Base-by-base conservation (phyloP, 2,113 vertebrate genomes). In the Trinectes maculatus region DNA sequence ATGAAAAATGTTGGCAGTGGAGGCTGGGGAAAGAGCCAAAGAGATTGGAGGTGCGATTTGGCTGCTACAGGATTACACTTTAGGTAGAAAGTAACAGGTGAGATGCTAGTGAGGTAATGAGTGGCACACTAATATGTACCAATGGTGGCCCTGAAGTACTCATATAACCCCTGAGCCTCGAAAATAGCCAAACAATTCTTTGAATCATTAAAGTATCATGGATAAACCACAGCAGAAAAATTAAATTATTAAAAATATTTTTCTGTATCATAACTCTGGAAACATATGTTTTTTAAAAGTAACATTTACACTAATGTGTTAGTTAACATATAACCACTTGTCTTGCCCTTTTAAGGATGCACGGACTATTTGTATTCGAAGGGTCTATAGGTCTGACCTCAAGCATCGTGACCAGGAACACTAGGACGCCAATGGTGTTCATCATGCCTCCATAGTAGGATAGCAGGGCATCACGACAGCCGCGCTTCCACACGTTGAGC, bases 401-500 rank as follows among this genome's bases (percentile, higher is more conserved):
- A 0, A 98, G 91, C 26, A 96, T 18, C 63, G 94, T 95, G 80
- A 96, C 85, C 0, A 97, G 84, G 44, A 98, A 63, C 28, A 93
- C 91, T 25, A 93, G 49, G 0, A 64, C 67, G 0, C 95, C 98
- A 69, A 96, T 96, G 76, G 93, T 93, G 83, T 93, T 97, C 95
- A 98, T 96, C 92, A 98, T 91, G 87, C 91, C 85, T 28, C 94
- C 93, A 44, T 98, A 99, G 93, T 99, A 99, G 54, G 66, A 89
- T 15, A 98, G 88, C 59, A 99, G 89, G 19, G 97, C 94, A 0
- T 94, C 94, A 18, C 94, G 85, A 84, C 98, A 99, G 80, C 98
- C 98, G 0, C 82, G 88, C 65, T 72, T 91, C 97, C 97, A 99
- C 51, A 99, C 91, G 76, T 99, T 99, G 59, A 99, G 95, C 81